Conservation (phyloP, 2,113 vertebrate genomes). For the Pterocles gutturalis region DNA sequence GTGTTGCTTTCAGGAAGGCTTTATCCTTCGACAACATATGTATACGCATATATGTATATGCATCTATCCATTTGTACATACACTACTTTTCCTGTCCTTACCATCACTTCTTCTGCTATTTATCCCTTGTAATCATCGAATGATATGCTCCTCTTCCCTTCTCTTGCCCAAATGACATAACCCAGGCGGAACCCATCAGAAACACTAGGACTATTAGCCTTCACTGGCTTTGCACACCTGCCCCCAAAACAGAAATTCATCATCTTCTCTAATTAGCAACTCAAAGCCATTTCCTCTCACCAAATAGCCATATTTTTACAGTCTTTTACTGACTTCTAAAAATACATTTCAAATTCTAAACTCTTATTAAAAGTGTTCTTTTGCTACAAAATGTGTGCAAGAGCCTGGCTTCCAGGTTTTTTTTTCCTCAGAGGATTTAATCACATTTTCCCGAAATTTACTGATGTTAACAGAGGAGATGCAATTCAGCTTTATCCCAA, state of each 20-base stretch:
- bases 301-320: background rate
- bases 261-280: background rate
- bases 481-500: background rate
- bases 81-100: background rate
- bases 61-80: background rate
- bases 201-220: background rate
- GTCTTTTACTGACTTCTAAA: background rate
- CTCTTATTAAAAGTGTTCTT: background rate
- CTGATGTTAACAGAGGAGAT: background rate
- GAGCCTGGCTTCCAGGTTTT: background rate
- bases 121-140: background rate
- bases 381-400: background rate
- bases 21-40: background rate
- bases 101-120: background rate
- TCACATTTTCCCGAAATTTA: background rate
- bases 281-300: background rate
- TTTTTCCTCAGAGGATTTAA: background rate
- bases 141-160: background rate
- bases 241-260: background rate
- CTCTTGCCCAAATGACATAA: background rate
- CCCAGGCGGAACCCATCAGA: background rate
- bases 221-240: background rate
- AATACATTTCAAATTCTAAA: background rate
- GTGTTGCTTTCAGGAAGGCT: background rate
- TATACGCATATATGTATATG: background rate